Evolutionary conservation across 2,888 invertebrate species (phyloP).

Genomic region (Clitarchus hookeri): DNA sequence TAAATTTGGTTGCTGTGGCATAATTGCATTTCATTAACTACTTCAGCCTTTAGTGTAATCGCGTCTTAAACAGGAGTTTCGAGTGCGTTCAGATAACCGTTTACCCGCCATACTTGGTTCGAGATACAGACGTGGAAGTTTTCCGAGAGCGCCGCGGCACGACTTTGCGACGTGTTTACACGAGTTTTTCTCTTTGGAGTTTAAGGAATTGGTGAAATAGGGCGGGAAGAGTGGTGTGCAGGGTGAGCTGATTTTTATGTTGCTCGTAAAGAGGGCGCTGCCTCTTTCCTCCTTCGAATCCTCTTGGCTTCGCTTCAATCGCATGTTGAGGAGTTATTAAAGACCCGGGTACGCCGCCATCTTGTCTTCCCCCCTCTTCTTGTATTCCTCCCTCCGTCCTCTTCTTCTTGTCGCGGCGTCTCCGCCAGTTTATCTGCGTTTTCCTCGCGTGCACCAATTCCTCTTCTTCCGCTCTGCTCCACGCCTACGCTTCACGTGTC

Average conservation of each 20-base stretch:
- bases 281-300: neutral
- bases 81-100: no score
- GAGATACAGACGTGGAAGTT: no score
- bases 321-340: conserved; percentile 2
- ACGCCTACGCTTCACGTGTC: no score
- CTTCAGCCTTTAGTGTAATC: no score
- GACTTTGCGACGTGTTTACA: no score
- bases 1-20: no score
- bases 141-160: no score
- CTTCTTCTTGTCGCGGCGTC: neutral
- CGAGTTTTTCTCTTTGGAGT: no score
- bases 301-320: neutral
- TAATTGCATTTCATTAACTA: no score
- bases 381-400: neutral
- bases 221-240: neutral
- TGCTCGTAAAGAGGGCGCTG: neutral
- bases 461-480: neutral
- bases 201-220: no score
- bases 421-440: neutral
- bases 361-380: neutral
- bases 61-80: no score
- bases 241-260: neutral
- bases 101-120: no score
- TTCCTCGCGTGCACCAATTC: neutral
- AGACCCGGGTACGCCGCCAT: neutral